These are phyloP conservation scores for Enteromius radiatus DNA, from an alignment of 2,797 vertebrate species.

Conservation along the genomic window DNA sequence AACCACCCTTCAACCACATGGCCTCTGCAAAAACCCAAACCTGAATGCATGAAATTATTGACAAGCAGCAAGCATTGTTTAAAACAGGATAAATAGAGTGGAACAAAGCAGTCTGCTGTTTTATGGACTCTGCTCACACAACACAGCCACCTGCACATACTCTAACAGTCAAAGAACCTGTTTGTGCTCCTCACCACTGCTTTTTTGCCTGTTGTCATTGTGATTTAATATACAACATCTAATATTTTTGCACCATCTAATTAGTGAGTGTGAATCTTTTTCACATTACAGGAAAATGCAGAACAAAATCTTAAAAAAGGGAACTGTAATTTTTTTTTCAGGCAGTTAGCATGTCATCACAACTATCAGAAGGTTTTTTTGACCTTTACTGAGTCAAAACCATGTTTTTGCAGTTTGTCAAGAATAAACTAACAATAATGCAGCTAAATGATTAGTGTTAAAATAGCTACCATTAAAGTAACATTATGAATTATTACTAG, in stretches of 20 bases:
- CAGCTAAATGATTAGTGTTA: not conserved
- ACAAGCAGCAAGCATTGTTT: conserved; percentile 13
- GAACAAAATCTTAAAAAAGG: conserved; percentile 13
- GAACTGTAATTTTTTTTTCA: conserved; percentile 1
- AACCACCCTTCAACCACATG: not conserved
- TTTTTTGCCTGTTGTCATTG: not conserved
- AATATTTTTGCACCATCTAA: not conserved
- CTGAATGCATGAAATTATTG: not conserved
- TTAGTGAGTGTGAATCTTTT: not conserved
- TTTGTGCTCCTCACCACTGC: conserved; percentile 20
- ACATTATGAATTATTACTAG: not conserved
- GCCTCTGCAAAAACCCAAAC: not conserved
- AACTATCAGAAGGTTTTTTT: conserved; percentile 4
- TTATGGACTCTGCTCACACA: conserved; percentile 9
- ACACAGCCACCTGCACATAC: conserved; percentile 9
- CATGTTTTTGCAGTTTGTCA: not conserved
- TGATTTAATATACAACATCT: not conserved
- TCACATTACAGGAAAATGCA: not conserved
- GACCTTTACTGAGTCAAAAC: not conserved
- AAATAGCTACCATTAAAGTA: not conserved
- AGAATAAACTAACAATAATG: not conserved
- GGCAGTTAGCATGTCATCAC: not conserved
- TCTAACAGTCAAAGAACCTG: conserved; percentile 20
- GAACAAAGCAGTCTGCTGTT: conserved; percentile 26
- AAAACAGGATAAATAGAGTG: conserved; percentile 8